A percentile compares a stretch with the other conserved stretches of the same genome.
phyloP scores from a whole-genome alignment of 2,888 invertebrate species.

The Busseola fusca region DNA sequence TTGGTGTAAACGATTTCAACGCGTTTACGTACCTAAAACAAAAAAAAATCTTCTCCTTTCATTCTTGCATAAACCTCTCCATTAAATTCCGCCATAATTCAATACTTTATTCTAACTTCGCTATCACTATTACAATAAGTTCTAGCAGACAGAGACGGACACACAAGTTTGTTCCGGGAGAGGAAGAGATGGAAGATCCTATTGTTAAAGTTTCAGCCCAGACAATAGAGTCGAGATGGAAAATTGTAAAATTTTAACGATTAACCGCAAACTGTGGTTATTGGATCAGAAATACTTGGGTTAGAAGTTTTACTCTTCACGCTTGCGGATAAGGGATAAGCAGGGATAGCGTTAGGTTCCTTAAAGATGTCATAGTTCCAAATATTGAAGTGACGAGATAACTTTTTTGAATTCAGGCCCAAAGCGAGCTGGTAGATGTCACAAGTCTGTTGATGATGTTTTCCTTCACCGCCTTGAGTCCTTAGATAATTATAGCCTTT shows the following conservation, averaged over 20 bases:
- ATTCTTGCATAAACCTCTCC: constrained; percentile 63
- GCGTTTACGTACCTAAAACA: too few species aligned
- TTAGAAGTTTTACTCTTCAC: constrained; percentile 27
- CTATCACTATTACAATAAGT: constrained; percentile 84
- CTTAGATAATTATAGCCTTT: too few species aligned
- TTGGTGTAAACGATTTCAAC: neutral
- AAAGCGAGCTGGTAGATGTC: too few species aligned
- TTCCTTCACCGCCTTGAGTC: too few species aligned
- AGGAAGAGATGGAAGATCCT: constrained; percentile 64
- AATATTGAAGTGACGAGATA: neutral
- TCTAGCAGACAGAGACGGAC: constrained; percentile 67
- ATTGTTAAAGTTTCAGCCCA: constrained; percentile 79
- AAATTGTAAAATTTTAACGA: constrained; percentile 78
- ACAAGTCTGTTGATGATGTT: too few species aligned
- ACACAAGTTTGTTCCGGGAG: constrained; percentile 25
- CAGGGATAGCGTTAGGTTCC: neutral
- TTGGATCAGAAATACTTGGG: constrained; percentile 45
- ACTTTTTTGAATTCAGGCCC: too few species aligned
- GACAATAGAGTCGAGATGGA: constrained; percentile 65
- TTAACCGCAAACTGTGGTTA: constrained; percentile 57
- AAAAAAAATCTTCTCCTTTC: neutral
- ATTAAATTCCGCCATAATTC: constrained; percentile 75
- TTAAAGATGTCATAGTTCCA: too few species aligned
- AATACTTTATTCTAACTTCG: constrained; percentile 80
- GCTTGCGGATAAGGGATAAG: neutral